Evolutionary conservation across 2,797 vertebrate genomes (phyloP), one percentile per base, ranked within the genome.

Genomic region (Aldrovandia affinis): DNA sequence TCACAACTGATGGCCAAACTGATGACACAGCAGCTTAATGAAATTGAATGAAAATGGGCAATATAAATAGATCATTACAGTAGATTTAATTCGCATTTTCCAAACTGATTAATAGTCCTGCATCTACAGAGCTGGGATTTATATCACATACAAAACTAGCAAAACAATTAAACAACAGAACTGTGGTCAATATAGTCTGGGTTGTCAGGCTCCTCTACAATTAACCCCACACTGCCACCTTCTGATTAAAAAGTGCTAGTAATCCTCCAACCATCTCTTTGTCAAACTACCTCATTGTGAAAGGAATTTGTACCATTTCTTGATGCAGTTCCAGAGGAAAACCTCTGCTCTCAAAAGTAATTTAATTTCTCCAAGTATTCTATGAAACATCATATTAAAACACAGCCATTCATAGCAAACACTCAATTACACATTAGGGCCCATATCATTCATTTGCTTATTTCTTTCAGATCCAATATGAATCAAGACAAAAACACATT

Each of bases 1-100:
- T 80, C 81, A 50, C 81, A 81, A 68, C 25, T 15, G 25, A 63
- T 22, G 22, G 68, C 68, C 68, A 22, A 33, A 77, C 73, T 47
- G 5, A 15, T 20, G 2, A 22, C 36, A 39, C 36, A 92, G 92
- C 91, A 93, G 91, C 90, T 92, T 92, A 94, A 91, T 93, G 91
- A 93, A 90, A 93, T 94, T 94, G 94, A 94, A 95, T 95, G 94
- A 94, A 94, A 94, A 89, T 90, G 88, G 88, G 92, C 93, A 88
- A 93, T 68, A 93, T 52, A 61, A 52, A 84, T 18, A 28, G 83
- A 83, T 47, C 55, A 50, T 59, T 47, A 57, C n/a, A 30, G 44
- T 61, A 79, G 42, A 50, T 61, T 63, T 75, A 77, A 77, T 73
- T 20, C 55, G 42, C 73, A 44, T 42, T 81, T 81, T 39, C 42